These are phyloP conservation scores for Cisticola juncidis DNA, from an alignment of 2,113 vertebrate species.

Conservation along the genomic window DNA sequence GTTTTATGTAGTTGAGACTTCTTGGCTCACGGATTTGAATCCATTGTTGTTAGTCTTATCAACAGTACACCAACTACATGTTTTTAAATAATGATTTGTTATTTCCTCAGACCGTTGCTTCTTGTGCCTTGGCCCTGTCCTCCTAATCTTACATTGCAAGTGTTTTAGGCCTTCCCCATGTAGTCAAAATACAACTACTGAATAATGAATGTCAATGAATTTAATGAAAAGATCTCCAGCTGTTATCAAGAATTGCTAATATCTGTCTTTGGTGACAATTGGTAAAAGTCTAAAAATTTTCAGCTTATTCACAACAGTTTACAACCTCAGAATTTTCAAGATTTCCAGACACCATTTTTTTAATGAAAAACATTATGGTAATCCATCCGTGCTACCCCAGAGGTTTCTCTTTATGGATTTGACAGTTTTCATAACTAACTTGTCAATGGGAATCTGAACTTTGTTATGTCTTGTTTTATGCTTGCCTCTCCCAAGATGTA, in stretches of 20 bases:
- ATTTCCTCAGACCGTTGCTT: not conserved
- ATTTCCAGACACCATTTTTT: not conserved
- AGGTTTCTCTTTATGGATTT: not conserved
- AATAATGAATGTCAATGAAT: not conserved
- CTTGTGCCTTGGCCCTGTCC: not conserved
- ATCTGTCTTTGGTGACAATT: not conserved
- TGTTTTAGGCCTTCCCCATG: not conserved
- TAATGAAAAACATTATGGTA: not conserved
- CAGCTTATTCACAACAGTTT: not conserved
- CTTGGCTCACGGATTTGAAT: not conserved
- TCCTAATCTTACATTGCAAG: not conserved
- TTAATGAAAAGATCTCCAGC: not conserved
- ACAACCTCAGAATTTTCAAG: not conserved
- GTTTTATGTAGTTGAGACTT: not conserved
- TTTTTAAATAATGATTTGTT: not conserved
- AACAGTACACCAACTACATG: not conserved
- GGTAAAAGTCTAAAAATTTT: not conserved
- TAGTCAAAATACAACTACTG: not conserved
- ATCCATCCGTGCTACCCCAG: not conserved
- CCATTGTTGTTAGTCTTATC: not conserved
- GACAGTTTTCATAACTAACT: not conserved
- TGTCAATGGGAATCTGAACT: not conserved
- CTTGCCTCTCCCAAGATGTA: not conserved
- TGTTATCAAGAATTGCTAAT: not conserved
- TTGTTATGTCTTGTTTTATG: not conserved